Conservation (phyloP, 2,113 vertebrate species). For the Morphnarchus princeps region DNA sequence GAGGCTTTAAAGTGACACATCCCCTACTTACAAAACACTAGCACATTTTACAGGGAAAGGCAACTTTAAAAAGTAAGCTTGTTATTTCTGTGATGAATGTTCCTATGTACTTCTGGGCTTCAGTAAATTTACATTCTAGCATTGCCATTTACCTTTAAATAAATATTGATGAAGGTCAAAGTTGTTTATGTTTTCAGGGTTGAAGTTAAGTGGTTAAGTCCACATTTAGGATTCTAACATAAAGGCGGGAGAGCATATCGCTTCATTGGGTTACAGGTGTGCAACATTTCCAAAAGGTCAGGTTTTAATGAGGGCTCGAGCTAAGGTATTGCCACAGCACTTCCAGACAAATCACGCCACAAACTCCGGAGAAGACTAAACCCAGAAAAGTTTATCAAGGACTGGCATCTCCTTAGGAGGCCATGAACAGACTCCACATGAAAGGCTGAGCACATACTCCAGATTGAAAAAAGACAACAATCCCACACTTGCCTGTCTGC, state of each 20-base stretch:
- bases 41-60: background rate
- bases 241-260: fast-evolving
- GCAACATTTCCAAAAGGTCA: fast-evolving
- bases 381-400: background rate
- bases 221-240: background rate
- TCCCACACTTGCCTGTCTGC: too few species aligned
- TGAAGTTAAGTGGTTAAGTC: background rate
- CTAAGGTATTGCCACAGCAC: background rate
- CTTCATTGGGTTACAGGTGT: background rate
- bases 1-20: background rate
- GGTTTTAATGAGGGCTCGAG: background rate
- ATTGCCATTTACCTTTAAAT: background rate
- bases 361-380: background rate
- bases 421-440: fast-evolving
- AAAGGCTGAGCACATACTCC: background rate
- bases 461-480: background rate
- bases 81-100: background rate
- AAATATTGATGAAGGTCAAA: background rate
- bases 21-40: background rate
- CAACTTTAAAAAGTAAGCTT: background rate
- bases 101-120: background rate
- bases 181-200: background rate
- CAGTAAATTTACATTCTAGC: background rate
- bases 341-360: background rate
- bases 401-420: background rate